Conservation (phyloP, 2,797 vertebrate species). For the Tragelaphus eurycerus region DNA sequence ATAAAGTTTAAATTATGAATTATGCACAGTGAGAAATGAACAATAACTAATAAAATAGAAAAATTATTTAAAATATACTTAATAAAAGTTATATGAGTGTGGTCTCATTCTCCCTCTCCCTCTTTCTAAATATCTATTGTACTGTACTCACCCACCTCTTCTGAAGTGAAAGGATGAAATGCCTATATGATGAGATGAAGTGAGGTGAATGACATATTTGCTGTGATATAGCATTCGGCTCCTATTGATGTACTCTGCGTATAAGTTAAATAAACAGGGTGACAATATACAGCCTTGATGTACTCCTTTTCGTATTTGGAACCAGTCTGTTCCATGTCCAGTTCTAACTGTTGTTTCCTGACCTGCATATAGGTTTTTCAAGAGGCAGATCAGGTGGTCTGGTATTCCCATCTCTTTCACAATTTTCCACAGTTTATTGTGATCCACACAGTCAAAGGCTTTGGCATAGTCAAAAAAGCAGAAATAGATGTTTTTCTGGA, state of each 20-base stretch:
- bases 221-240: neutral
- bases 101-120: neutral
- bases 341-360: too few relatives aligned
- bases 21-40: neutral
- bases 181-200: neutral
- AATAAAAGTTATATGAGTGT: neutral
- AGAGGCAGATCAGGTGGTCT: too few relatives aligned
- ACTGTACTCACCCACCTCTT: neutral
- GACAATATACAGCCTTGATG: too few relatives aligned
- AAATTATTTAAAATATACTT: neutral
- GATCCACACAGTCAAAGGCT: too few relatives aligned
- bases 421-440: too few relatives aligned
- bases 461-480: too few relatives aligned
- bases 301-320: too few relatives aligned
- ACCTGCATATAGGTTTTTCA: too few relatives aligned
- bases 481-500: too few relatives aligned
- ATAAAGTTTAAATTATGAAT: neutral
- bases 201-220: neutral
- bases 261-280: too few relatives aligned
- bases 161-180: neutral
- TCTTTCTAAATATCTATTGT: neutral
- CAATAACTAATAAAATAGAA: neutral
- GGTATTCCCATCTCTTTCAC: too few relatives aligned
- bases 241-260: neutral
- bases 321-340: too few relatives aligned